phyloP scores from a whole-genome alignment of 2,113 vertebrate species.

The Chascanopsetta lugubris region DNA sequence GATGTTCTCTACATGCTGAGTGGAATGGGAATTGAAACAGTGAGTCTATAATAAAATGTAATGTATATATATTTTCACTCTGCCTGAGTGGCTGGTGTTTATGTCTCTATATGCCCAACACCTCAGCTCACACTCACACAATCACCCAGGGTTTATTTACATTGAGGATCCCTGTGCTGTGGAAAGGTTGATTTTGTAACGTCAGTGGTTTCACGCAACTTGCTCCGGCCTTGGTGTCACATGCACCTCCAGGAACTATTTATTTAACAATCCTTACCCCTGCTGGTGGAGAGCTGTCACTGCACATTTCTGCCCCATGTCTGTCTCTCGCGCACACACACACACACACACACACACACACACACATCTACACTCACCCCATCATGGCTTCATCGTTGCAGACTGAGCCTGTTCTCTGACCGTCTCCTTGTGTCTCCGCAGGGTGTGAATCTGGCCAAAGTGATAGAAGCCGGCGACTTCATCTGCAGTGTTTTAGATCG shows the following conservation, averaged over 20 bases:
- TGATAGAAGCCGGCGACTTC: slow-evolving; percentile 91
- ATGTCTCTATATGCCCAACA: slow-evolving; percentile 23
- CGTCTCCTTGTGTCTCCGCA: too few relatives aligned
- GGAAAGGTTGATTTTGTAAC: slow-evolving; percentile 60
- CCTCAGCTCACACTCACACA: slow-evolving; percentile 21
- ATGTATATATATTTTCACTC: slow-evolving; percentile 21
- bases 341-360: neutral
- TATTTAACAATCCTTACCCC: slow-evolving; percentile 78
- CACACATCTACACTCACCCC: too few relatives aligned
- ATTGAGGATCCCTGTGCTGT: slow-evolving; percentile 46
- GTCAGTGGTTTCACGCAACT: slow-evolving; percentile 52
- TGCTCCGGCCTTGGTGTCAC: slow-evolving; percentile 13
- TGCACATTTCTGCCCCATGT: slow-evolving; percentile 38
- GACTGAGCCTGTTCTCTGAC: too few relatives aligned
- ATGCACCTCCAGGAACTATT: slow-evolving; percentile 41
- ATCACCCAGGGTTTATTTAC: slow-evolving; percentile 37
- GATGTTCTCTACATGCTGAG: slow-evolving; percentile 95
- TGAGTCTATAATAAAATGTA: too few relatives aligned
- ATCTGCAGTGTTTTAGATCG: slow-evolving; percentile 89
- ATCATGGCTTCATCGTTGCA: too few relatives aligned
- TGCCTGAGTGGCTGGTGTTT: slow-evolving; percentile 2
- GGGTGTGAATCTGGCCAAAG: slow-evolving; percentile 89
- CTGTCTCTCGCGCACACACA: neutral
- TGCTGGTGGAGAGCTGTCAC: slow-evolving; percentile 67
- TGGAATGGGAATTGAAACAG: slow-evolving; percentile 91